phyloP scores from a whole-genome alignment of 2,888 invertebrate species.

The Cerastis rubricosa region DNA sequence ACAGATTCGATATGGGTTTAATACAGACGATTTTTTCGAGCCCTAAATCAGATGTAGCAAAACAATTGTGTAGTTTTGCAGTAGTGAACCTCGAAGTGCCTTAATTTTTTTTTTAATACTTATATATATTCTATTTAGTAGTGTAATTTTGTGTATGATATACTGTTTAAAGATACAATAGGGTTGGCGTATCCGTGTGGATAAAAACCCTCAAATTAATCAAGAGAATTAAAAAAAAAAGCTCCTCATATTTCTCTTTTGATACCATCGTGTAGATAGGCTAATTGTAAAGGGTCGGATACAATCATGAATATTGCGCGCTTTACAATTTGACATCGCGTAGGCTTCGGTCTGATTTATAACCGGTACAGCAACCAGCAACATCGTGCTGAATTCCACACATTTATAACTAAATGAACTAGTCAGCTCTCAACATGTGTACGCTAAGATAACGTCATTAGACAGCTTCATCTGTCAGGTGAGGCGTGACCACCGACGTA shows the following conservation, averaged over 20 bases:
- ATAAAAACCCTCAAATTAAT: too few relatives aligned
- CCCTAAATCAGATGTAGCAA: too few relatives aligned
- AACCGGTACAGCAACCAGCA: slow-evolving; percentile 32
- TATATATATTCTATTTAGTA: too few relatives aligned
- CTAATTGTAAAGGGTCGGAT: slow-evolving; percentile 56
- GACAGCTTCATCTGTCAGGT: slow-evolving; percentile 56
- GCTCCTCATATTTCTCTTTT: slow-evolving; percentile 31
- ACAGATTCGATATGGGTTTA: too few relatives aligned
- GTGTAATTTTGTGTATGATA: too few relatives aligned
- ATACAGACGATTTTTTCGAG: too few relatives aligned
- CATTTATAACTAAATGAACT: slow-evolving; percentile 51
- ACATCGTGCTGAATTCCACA: slow-evolving; percentile 48
- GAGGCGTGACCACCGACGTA: slow-evolving; percentile 52
- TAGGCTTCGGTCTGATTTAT: slow-evolving; percentile 57
- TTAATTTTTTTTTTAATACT: too few relatives aligned
- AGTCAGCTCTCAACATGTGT: slow-evolving; percentile 43
- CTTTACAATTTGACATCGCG: slow-evolving; percentile 59
- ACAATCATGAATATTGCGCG: slow-evolving; percentile 56
- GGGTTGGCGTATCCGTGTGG: too few relatives aligned
- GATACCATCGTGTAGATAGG: slow-evolving; percentile 48
- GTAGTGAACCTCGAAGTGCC: too few relatives aligned
- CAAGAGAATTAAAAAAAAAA: neutral
- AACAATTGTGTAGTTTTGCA: too few relatives aligned
- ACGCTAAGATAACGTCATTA: slow-evolving; percentile 61
- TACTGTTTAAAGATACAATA: too few relatives aligned